Evolutionary conservation across 2,888 invertebrate genomes (phyloP), one percentile per base, ranked within the genome.

Genomic region (Volucella bombylans): DNA sequence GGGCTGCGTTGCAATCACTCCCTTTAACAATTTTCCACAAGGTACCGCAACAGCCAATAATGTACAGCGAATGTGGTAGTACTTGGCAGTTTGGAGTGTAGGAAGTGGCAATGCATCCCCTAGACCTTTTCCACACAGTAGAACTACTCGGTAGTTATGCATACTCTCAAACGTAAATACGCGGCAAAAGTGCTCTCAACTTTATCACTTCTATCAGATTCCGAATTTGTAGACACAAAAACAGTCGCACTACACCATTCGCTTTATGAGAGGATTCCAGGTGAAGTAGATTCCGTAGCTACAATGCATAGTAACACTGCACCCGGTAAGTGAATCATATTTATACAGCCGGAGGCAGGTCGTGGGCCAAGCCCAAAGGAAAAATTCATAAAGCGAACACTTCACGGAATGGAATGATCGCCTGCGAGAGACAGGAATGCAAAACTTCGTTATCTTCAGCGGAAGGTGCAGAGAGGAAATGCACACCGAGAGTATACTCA

Each of bases 151-250:
- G 47, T 38, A 49, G 12, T 71, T 47, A 41, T 65, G 54, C 57
- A 18, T 6, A 31, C 59, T 39, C 50, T 59, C 41, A 73, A 64
- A 38, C 39, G 23, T 52, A 43, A 61, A n/a, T 54, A 39, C 43
- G 50, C 41, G 43, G 11, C 45, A n/a, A 55, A 64, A 73, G 55
- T 18, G 47, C 64, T 47, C 62, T 73, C 62, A 31, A 64, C 64
- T 39, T 47, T 49, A 47, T 45, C 47, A 49, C 55, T 23, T 4
- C 69, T 38, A 57, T 55, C 57, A 71, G 64, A 54, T 64, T 54
- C 64, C n/a, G 14, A 73, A 47, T 62, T 64, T 64, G 31, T 31
- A 64, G 65, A 65, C 47, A 65, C 49, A 65, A 47, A 65, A 64
- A 31, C 6, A 31, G 31, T 31, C 50, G 23, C 65, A 55, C 45